Percentiles rank a stretch among this genome's conserved stretches.
Evolutionary conservation across 2,888 invertebrate genomes (phyloP).

Genomic region (Zeuzera pyrina): DNA sequence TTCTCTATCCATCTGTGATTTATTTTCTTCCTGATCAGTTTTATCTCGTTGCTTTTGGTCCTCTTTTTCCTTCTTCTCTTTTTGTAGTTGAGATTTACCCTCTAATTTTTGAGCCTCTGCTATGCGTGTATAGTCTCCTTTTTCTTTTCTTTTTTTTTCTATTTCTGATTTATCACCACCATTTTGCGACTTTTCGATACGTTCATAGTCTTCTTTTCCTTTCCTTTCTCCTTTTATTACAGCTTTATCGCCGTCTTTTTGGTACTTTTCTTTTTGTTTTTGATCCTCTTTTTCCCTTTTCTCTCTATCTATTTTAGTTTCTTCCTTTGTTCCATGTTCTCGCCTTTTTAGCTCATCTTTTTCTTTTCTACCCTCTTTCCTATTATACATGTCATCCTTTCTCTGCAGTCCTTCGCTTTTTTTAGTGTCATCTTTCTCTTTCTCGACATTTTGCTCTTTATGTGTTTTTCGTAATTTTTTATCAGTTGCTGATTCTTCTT

Average conservation of each 20-base stretch:
- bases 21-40: conserved; percentile 9
- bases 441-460: neutral
- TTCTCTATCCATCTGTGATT: conserved; percentile 9
- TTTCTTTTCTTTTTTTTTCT: conserved; percentile 3
- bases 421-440: no score
- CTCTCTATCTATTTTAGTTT: neutral
- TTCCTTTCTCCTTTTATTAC: neutral
- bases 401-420: neutral
- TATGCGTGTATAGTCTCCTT: no score
- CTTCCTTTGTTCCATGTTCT: neutral
- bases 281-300: conserved; percentile 4
- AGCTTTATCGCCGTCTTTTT: neutral
- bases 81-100: no score
- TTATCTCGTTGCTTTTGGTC: conserved; percentile 8
- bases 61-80: no score
- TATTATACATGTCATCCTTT: neutral
- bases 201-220: neutral
- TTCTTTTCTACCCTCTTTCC: neutral
- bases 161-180: neutral
- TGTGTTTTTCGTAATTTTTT: neutral
- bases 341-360: neutral
- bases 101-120: no score
- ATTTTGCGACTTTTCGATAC: neutral
- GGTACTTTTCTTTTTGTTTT: conserved; percentile 3
- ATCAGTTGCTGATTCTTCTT: neutral